Percentiles rank a stretch among this genome's conserved stretches.
Evolutionary conservation across 1,140 invertebrate genomes (phyloP).

Genomic region (Riptortus pedestris): DNA sequence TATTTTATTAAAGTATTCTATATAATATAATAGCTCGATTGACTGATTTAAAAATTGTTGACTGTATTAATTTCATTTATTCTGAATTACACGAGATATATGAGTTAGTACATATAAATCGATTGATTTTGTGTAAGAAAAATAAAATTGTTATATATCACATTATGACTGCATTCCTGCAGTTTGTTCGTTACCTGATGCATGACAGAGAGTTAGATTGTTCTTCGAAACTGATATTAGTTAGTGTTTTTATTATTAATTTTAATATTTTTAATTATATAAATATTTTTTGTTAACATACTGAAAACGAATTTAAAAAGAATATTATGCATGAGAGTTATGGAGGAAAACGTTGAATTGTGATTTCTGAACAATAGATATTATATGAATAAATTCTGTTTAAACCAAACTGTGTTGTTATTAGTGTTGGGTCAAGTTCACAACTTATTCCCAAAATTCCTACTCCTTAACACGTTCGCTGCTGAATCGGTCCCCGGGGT

Average conservation of each 20-base stretch:
- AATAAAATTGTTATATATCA: neutral
- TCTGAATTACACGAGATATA: constrained; percentile 1
- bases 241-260: neutral
- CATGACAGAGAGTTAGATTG: neutral
- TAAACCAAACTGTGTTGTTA: no score
- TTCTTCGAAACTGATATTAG: neutral
- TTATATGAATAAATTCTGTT: no score
- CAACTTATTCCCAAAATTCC: no score
- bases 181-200: neutral
- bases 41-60: constrained; percentile 8
- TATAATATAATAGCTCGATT: neutral
- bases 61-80: constrained; percentile 10
- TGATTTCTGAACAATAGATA: no score
- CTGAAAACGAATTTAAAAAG: no score
- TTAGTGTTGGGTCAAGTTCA: no score
- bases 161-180: neutral
- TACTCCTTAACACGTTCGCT: no score
- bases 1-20: neutral
- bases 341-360: no score
- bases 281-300: no score
- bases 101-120: neutral
- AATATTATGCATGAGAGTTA: no score
- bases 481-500: no score
- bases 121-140: neutral
- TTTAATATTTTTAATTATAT: neutral